phyloP scores from a whole-genome alignment of 2,888 invertebrate genomes.

The Hylaea fasciaria region DNA sequence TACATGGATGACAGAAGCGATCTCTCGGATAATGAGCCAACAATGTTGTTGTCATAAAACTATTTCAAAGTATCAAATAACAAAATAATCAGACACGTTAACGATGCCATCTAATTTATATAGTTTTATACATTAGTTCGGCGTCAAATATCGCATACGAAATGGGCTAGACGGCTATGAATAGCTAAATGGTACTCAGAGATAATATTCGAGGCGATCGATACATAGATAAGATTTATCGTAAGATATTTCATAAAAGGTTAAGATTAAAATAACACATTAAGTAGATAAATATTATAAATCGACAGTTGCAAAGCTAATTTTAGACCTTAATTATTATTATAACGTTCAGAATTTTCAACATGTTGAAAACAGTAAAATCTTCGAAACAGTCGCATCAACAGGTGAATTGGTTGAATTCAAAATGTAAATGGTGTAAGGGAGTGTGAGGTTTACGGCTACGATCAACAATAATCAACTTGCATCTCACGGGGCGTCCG shows the following conservation, averaged over 20 bases:
- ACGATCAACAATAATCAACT: constrained; percentile 33
- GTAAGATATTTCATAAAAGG: neutral
- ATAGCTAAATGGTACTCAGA: constrained; percentile 9
- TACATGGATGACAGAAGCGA: constrained; percentile 37
- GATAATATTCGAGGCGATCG: neutral
- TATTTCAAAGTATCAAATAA: constrained; percentile 34
- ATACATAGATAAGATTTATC: neutral
- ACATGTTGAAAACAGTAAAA: neutral
- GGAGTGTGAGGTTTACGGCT: constrained; percentile 30
- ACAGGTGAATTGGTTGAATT: neutral
- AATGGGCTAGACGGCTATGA: constrained; percentile 22
- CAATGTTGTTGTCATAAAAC: constrained; percentile 33
- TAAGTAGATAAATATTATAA: neutral
- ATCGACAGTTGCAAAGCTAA: constrained; percentile 1
- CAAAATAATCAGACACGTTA: constrained; percentile 37
- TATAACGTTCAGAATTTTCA: neutral
- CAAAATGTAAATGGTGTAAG: constrained; percentile 9
- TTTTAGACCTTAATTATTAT: constrained; percentile 1
- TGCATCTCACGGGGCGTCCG: constrained; percentile 42
- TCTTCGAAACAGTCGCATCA: neutral
- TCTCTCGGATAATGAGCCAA: constrained; percentile 31
- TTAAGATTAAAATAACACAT: neutral
- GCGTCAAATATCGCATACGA: constrained; percentile 12
- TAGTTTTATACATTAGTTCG: constrained; percentile 29
- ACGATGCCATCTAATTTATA: constrained; percentile 24